Base-by-base conservation (phyloP, 2,113 vertebrate genomes). In the Tachysurus fulvidraco region DNA sequence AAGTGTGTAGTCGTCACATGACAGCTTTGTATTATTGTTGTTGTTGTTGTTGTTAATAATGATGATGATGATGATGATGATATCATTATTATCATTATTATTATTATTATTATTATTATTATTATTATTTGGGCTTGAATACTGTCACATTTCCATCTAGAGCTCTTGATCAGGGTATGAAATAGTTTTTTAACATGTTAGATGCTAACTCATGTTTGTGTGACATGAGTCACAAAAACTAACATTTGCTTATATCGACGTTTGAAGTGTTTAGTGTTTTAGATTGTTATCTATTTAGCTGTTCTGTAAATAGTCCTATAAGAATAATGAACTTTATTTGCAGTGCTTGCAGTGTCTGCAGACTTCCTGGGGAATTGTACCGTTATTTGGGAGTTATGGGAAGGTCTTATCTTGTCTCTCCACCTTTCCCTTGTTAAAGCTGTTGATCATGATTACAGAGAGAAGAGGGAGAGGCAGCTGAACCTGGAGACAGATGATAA, bases 321-420 rank as follows among this genome's bases (percentile, higher is more conserved):
- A 79, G 7, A 79, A 79, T 79, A 57, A 80, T 59, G 9, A 23
- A 28, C 17, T 59, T 10, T 41, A 4, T 81, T 3, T 57, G 10
- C 12, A 55, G 7, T 6, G 28, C 57, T 2, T 44, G 73, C 82
- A 21, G 55, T 59, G 50, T 28, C 36, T 36, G 36, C 36, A 36
- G 54, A 65, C 55, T 23, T 64, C 21, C 12, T 78, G 62, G 36
- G 10, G 36, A 12, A 46, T 23, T 14, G 60, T 93, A 93, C 95
- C 84, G 95, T 95, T 92, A 74, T 81, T 89, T 67, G 83, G 0
- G 91, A 93, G 92, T 5, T 54, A 67, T 59, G 25, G 41, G 19
- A 79, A 46, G 55, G 44, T 41, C 55, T 67, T 88, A 85, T 87
- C 91, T 83, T 23, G 25, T 41, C 46, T 13, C 25, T 73, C 64